These are phyloP conservation scores for Lasius platythorax DNA, from an alignment of 2,888 invertebrate species.

Conservation along the genomic window DNA sequence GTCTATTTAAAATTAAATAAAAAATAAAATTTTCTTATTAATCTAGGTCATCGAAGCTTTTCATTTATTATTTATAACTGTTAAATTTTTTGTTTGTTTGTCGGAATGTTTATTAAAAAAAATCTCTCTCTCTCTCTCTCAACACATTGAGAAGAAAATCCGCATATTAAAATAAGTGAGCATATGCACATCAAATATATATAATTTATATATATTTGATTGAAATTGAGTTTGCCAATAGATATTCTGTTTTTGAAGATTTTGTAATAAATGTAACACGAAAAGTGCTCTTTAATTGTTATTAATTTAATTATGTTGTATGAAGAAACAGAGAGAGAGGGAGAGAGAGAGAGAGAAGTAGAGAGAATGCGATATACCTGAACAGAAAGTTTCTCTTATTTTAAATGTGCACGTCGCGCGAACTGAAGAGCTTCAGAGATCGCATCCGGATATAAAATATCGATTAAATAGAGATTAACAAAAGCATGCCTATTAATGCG, in stretches of 20 bases:
- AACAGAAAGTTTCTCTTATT: slow-evolving; percentile 34
- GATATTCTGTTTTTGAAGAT: slow-evolving; percentile 12
- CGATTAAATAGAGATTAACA: slow-evolving; percentile 42
- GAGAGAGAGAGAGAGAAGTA: neutral
- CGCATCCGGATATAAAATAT: slow-evolving; percentile 18
- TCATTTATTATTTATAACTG: neutral
- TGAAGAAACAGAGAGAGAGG: neutral
- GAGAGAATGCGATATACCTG: slow-evolving; percentile 14
- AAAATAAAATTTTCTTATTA: neutral
- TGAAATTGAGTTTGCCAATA: neutral
- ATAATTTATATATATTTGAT: neutral
- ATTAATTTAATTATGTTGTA: slow-evolving; percentile 31
- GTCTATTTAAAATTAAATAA: neutral
- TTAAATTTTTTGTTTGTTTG: neutral
- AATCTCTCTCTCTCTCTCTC: neutral
- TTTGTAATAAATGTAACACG: slow-evolving; percentile 14
- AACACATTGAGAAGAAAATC: neutral
- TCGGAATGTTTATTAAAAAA: neutral
- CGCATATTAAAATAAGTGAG: neutral
- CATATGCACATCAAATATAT: neutral
- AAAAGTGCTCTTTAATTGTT: slow-evolving; percentile 8
- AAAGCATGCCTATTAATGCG: slow-evolving; percentile 31
- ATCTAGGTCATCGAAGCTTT: neutral
- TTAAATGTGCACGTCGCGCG: neutral
- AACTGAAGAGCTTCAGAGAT: slow-evolving; percentile 29